Conservation (phyloP, 2,888 invertebrate species). For the Watsonalla binaria region DNA sequence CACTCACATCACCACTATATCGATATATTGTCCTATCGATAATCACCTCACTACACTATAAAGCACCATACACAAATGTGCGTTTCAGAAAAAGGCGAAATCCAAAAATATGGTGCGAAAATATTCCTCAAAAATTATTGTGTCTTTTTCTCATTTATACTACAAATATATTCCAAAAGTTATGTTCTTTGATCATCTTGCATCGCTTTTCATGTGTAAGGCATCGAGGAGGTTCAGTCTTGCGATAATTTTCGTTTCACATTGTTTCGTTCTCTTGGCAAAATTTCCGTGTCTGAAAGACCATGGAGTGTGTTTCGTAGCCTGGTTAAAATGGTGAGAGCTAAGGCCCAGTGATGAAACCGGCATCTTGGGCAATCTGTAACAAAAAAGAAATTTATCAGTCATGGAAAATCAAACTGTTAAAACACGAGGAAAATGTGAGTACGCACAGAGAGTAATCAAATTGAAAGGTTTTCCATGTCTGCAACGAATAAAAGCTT, state of each 20-base stretch:
- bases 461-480: background rate
- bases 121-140: conserved; percentile 40
- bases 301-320: conserved; percentile 14
- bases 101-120: conserved; percentile 48
- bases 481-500: background rate
- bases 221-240: conserved; percentile 62
- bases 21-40: conserved; percentile 41
- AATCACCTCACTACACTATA: conserved; percentile 52
- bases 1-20: conserved; percentile 46
- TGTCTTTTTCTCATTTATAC: conserved; percentile 38
- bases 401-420: background rate
- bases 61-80: conserved; percentile 45
- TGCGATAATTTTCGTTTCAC: conserved; percentile 31
- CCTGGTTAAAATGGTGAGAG: conserved; percentile 25
- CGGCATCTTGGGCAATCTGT: conserved; percentile 65
- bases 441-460: background rate
- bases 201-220: conserved; percentile 56
- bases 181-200: conserved; percentile 49
- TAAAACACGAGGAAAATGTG: background rate
- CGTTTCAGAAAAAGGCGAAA: conserved; percentile 36
- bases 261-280: conserved; percentile 31
- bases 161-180: conserved; percentile 41
- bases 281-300: conserved; percentile 13
- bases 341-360: conserved; percentile 36
- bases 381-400: conserved; percentile 26